These are phyloP conservation scores for Melinopterus prodromus DNA, from an alignment of 2,888 invertebrate genomes.

Conservation along the genomic window DNA sequence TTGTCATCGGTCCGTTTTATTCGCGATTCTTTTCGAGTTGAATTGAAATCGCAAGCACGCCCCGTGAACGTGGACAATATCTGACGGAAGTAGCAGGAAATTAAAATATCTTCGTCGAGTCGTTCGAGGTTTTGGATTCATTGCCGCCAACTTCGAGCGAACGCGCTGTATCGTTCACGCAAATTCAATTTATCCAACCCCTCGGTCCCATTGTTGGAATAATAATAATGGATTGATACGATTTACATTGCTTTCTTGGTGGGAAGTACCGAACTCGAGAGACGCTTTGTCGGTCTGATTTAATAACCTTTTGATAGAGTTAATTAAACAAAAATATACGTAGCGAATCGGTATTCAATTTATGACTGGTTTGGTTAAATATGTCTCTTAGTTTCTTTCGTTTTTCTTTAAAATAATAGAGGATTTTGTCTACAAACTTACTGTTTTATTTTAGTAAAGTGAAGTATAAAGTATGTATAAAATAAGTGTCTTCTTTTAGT, in stretches of 20 bases:
- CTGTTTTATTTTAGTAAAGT: too few relatives aligned
- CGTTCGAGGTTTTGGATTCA: slow-evolving; percentile 4
- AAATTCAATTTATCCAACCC: slow-evolving; percentile 13
- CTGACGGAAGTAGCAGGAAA: slow-evolving; percentile 4
- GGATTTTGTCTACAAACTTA: too few relatives aligned
- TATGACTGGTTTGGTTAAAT: too few relatives aligned
- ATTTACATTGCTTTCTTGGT: slow-evolving; percentile 17
- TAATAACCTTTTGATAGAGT: neutral
- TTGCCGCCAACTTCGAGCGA: neutral
- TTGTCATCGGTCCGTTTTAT: neutral
- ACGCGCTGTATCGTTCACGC: slow-evolving; percentile 4
- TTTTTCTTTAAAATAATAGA: too few relatives aligned
- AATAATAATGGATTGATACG: slow-evolving; percentile 25
- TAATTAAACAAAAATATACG: neutral
- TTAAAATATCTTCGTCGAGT: slow-evolving; percentile 21
- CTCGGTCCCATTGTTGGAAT: slow-evolving; percentile 16
- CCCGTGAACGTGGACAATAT: neutral
- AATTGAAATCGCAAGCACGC: neutral
- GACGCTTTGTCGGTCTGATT: neutral
- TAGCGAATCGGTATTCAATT: neutral
- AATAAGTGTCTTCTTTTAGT: too few relatives aligned
- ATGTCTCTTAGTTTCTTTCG: too few relatives aligned
- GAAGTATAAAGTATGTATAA: too few relatives aligned
- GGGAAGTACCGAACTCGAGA: neutral
- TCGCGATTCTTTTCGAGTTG: neutral